Evolutionary conservation across 2,888 invertebrate genomes (phyloP), one percentile per base, ranked within the genome.

Genomic region (Scelioninae gen. 2): DNA sequence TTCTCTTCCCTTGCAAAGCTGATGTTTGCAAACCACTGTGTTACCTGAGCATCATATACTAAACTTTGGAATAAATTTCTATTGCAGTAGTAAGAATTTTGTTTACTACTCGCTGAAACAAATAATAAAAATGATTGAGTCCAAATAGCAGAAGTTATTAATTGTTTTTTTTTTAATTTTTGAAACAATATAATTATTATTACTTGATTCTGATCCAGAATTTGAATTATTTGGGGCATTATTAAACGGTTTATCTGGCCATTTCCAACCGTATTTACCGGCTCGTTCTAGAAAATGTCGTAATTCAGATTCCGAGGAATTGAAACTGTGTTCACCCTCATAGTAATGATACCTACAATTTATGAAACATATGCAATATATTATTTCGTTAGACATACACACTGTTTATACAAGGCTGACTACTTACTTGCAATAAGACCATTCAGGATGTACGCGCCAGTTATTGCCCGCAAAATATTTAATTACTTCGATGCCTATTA

Each of bases 401-500:
- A n/a, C n/a, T n/a, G n/a, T 37, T 37, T 33, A n/a, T 33, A 13
- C 10, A 50, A 31, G 7, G 9, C 22, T 45, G 22, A 11, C 28
- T 55, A 81, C 84, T 82, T 52, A 85, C 86, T 84, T 85, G 85
- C 86, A 86, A 72, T 86, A 86, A 48, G 82, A 76, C 96, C 96
- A 96, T 81, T 95, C 92, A 52, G 96, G 96, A 87, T 96, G 96
- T 50, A 95, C 91, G 84, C 92, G 93, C 94, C 95, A 95, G 78
- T 92, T 91, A 75, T 90, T 91, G 75, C 93, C 92, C 80, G 88
- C 89, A 85, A 93, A 92, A 85, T 91, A 94, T 82, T 92, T 91
- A 69, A 90, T 89, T 28, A 92, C 90, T 61, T 90, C 90, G 81
- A 84, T 84, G 43, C 85, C 88, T 87, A 81, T 39, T 18, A 35